phyloP scores from a whole-genome alignment of 2,797 vertebrate species.

The Alcedo quadribrachys region DNA sequence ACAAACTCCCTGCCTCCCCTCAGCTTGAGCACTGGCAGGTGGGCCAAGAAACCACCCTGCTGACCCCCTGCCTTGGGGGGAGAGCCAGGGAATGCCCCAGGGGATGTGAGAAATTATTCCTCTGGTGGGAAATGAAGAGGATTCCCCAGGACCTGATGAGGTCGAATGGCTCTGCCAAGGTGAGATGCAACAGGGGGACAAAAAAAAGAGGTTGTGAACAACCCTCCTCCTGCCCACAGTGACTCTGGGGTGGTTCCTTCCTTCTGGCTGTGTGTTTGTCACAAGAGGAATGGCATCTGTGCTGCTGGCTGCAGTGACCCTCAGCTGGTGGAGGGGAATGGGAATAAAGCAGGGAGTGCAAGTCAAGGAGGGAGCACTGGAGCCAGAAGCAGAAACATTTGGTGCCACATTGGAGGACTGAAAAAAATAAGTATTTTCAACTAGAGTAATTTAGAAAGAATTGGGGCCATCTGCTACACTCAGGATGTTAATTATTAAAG shows the following conservation, averaged over 20 bases:
- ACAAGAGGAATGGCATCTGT: neutral
- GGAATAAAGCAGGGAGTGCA: neutral
- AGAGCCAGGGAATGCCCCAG: too few relatives aligned
- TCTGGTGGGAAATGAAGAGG: neutral
- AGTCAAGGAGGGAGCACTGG: neutral
- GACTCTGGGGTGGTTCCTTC: neutral
- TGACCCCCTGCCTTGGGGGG: too few relatives aligned
- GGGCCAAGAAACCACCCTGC: too few relatives aligned
- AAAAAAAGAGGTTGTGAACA: neutral
- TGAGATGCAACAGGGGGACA: neutral
- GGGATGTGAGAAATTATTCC: neutral
- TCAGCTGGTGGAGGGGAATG: neutral
- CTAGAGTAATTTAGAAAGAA: conserved; percentile 22
- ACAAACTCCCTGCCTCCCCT: neutral
- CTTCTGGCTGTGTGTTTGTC: neutral
- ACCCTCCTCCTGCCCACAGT: neutral
- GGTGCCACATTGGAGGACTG: neutral
- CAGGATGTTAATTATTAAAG: conserved; percentile 59
- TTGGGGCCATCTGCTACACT: conserved; percentile 22
- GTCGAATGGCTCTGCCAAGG: neutral
- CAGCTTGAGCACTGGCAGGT: neutral
- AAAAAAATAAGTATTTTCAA: conserved; percentile 16
- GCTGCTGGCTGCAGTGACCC: neutral
- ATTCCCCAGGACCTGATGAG: neutral
- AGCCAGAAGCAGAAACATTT: conserved; percentile 42